Evolutionary conservation across 2,113 vertebrate species (phyloP).

Genomic region (Emydocephalus ijimae): DNA sequence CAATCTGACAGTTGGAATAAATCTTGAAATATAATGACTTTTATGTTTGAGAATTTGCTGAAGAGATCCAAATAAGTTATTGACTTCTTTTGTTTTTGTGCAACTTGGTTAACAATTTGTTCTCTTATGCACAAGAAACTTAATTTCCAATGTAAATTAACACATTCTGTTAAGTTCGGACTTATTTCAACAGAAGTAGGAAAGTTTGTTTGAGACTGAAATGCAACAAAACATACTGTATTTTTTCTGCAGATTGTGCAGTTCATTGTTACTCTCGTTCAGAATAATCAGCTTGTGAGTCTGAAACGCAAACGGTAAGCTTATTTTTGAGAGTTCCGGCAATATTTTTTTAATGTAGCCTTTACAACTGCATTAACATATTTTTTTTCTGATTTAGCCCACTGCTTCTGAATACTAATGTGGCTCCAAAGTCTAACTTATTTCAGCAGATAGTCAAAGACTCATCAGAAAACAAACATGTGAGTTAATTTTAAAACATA

Average conservation of each 20-base stretch:
- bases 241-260: constrained; percentile 83
- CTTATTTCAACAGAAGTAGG: not conserved
- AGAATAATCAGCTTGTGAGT: constrained; percentile 91
- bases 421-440: constrained; percentile 84
- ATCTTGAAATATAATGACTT: not conserved
- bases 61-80: not conserved
- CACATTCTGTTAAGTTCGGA: not conserved
- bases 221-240: constrained; percentile 17
- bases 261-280: constrained; percentile 92
- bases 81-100: not conserved
- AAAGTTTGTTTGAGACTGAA: not conserved
- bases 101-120: not conserved
- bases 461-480: constrained; percentile 73
- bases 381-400: constrained; percentile 71
- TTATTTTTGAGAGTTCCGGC: not conserved
- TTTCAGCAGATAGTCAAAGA: constrained; percentile 91
- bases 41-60: not conserved
- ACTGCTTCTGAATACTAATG: constrained; percentile 86
- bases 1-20: not conserved
- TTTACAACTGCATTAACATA: not conserved
- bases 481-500: constrained; percentile 50
- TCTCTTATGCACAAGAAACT: not conserved
- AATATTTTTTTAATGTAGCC: not conserved
- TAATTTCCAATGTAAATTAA: not conserved
- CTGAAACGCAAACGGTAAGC: constrained; percentile 93